Evolutionary conservation across 1,140 invertebrate genomes (phyloP), one percentile per base, ranked within the genome.

Genomic region (Drosophila bipectinata): DNA sequence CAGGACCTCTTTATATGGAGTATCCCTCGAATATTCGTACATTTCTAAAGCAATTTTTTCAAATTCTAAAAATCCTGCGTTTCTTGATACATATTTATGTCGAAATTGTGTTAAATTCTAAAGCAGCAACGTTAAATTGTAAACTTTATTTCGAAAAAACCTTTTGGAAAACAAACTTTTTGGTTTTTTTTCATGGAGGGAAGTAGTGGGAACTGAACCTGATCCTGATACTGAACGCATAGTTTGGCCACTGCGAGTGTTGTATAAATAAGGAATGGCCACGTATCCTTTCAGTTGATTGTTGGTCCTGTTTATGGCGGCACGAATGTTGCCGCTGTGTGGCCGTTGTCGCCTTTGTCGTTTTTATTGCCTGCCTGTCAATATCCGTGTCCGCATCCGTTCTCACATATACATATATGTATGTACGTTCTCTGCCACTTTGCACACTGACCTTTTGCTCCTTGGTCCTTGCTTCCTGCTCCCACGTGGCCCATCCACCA

Each of bases 221-320:
- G 3, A 21, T 21, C 18, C 39, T 41, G 39, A 14, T 9, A 18
- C 5, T 45, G 3, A 21, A 45, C 18, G 18, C 18, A 18, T 18
- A 18, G 18, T 18, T 18, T 18, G 18, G 18, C 18, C 18, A 18
- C 18, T 18, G 18, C 15, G 37, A 58, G 34, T 51, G 57, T 44
- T 73, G 56, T 49, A 72, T 73, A 63, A 73, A 73, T 73, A 73
- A 73, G 52, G 56, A 44, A 73, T 73, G 58, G 54, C 55, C 71
- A 55, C 69, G 71, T 51, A 63, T 73, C 69, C 58, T 63, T 72
- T 60, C 48, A 37, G 34, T 34, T 51, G 53, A 59, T 45, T 48
- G 68, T 51, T 49, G 54, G 34, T 57, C 32, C 41, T 56, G 41
- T 32, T 48, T 14, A 12, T 51, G 52, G 15, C 28, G 34, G n/a